These are phyloP conservation scores for Saccostrea echinata DNA, from an alignment of 1,140 invertebrate genomes.

Conservation along the genomic window DNA sequence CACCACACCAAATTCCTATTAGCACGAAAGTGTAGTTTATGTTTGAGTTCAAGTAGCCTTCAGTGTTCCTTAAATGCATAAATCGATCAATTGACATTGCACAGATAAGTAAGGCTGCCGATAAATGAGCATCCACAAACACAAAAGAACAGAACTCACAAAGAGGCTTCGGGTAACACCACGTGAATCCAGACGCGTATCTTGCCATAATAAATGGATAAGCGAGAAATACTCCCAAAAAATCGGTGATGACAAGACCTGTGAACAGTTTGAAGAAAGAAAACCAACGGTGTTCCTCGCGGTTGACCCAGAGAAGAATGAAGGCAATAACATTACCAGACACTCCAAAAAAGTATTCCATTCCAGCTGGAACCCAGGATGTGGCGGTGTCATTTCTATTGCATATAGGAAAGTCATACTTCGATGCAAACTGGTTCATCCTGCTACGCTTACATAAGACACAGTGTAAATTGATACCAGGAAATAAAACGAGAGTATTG, in stretches of 20 bases:
- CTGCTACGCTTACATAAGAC: too few species aligned
- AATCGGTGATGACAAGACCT: neutral
- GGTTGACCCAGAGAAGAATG: neutral
- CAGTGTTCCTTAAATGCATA: neutral
- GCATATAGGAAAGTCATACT: neutral
- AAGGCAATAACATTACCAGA: neutral
- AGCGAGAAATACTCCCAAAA: constrained; percentile 13
- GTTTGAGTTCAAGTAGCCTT: neutral
- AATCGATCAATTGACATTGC: constrained; percentile 2
- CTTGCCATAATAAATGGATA: neutral
- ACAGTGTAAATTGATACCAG: too few species aligned
- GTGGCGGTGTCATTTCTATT: neutral
- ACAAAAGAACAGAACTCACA: constrained; percentile 27
- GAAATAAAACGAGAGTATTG: too few species aligned
- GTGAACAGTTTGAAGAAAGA: neutral
- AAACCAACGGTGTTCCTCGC: neutral
- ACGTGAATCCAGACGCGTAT: constrained; percentile 19
- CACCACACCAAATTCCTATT: neutral
- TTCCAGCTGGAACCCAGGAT: neutral
- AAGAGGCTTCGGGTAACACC: neutral
- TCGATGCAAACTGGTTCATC: too few species aligned
- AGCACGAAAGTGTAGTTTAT: neutral
- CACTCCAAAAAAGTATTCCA: neutral
- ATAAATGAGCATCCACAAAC: neutral
- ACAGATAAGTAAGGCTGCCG: neutral